A percentile compares a stretch with the other conserved stretches of the same genome.
Evolutionary conservation across 2,113 vertebrate genomes (phyloP).

Genomic region (Pelusios castaneus): DNA sequence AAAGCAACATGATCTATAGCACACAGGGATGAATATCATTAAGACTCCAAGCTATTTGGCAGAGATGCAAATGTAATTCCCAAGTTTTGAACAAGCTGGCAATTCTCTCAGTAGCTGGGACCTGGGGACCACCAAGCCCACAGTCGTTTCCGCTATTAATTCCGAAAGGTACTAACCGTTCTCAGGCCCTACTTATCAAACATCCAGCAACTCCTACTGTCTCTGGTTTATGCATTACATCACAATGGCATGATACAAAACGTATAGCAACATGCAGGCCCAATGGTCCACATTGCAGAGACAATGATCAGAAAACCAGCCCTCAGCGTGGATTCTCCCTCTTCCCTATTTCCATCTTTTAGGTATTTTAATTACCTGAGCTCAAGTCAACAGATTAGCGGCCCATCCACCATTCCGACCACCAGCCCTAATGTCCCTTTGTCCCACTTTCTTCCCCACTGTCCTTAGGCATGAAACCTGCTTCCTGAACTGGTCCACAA

Average conservation of each 20-base stretch:
- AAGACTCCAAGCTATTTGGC: neutral
- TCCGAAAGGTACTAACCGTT: neutral
- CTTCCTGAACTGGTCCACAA: neutral
- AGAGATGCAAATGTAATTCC: neutral
- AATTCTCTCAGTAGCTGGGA: neutral
- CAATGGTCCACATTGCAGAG: neutral
- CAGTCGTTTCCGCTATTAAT: neutral
- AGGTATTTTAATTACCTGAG: neutral
- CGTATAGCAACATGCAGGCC: neutral
- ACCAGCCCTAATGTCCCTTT: neutral
- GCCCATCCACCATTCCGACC: neutral
- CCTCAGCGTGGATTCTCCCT: neutral
- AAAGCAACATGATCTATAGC: accelerated
- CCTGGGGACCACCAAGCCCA: too few species aligned
- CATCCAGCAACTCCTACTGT: neutral
- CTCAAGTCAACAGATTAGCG: neutral
- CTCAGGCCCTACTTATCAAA: neutral
- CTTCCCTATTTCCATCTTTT: neutral
- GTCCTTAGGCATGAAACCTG: neutral
- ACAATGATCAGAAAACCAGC: neutral
- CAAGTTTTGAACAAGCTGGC: neutral
- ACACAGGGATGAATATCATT: neutral
- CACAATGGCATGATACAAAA: neutral
- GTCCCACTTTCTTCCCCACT: too few species aligned
- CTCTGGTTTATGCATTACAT: neutral